A percentile compares a stretch with the other conserved stretches of the same genome.
These are phyloP conservation scores for Neoseiulus cucumeris DNA, from an alignment of 1,140 invertebrate species.

Conservation along the genomic window DNA sequence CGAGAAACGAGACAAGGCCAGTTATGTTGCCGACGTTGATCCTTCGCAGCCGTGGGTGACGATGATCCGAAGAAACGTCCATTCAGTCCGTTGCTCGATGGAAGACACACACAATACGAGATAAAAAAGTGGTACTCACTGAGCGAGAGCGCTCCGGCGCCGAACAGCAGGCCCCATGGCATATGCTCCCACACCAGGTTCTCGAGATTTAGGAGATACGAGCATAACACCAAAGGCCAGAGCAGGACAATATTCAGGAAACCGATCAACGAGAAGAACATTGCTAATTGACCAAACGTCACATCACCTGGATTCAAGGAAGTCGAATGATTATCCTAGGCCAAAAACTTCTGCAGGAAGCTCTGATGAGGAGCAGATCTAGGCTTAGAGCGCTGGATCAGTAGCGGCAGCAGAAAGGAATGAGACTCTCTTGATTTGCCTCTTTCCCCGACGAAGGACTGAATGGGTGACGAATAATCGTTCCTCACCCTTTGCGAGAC, in stretches of 20 bases:
- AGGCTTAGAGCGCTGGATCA: not conserved
- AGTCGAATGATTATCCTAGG: constrained; percentile 14
- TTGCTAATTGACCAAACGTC: constrained; percentile 58
- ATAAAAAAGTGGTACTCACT: constrained; percentile 33
- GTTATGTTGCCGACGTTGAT: too few species aligned
- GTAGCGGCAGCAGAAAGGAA: not conserved
- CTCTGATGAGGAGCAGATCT: not conserved
- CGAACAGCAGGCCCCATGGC: constrained; percentile 55
- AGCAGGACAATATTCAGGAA: constrained; percentile 56
- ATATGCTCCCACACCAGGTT: constrained; percentile 36
- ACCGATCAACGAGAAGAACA: constrained; percentile 68
- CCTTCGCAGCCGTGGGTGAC: too few species aligned
- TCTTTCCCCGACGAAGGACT: too few species aligned
- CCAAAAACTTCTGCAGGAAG: not conserved
- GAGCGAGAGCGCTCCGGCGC: constrained; percentile 51
- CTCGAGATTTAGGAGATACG: constrained; percentile 1
- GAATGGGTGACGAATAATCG: too few species aligned
- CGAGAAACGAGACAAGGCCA: too few species aligned
- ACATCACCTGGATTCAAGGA: constrained; percentile 57
- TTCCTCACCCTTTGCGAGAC: too few species aligned
- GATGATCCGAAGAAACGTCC: too few species aligned
- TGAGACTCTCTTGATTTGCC: too few species aligned
- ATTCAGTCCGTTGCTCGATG: too few species aligned
- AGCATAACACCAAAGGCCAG: constrained; percentile 56
- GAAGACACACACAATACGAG: too few species aligned